phyloP scores from a whole-genome alignment of 1,140 invertebrate genomes.

The Phthorimaea operculella region DNA sequence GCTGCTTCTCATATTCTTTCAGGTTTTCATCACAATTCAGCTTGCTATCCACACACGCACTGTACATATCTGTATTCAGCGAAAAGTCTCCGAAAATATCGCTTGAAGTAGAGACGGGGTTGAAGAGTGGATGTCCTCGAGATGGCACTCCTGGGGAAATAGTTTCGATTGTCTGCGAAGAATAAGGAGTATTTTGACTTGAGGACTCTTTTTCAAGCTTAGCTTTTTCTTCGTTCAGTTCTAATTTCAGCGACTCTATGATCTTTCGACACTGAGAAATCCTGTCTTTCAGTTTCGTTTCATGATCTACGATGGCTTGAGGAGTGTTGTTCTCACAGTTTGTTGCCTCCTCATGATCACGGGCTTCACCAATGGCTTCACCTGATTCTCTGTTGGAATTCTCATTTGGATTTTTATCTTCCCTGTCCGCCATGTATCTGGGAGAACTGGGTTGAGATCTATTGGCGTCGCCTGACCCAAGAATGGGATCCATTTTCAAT shows the following conservation, averaged over 20 bases:
- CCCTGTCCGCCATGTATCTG: background rate
- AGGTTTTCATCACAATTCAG: conserved; percentile 50
- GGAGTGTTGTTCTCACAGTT: conserved; percentile 5
- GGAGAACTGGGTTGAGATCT: background rate
- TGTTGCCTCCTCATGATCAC: background rate
- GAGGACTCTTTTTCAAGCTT: conserved; percentile 38
- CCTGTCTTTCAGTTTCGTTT: conserved; percentile 40
- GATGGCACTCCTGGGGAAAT: background rate
- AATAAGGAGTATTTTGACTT: background rate
- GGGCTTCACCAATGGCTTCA: background rate
- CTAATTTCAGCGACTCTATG: conserved; percentile 46
- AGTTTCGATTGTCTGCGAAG: background rate
- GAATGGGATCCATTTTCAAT: background rate
- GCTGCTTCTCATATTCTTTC: conserved; percentile 59
- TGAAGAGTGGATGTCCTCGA: background rate
- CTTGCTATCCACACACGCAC: conserved; percentile 35
- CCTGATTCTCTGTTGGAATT: background rate
- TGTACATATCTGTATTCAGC: conserved; percentile 23
- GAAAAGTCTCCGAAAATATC: background rate
- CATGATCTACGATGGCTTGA: conserved; percentile 33
- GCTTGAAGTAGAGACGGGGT: conserved; percentile 1
- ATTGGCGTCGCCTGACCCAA: background rate
- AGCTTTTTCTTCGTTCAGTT: conserved; percentile 46
- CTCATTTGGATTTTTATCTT: background rate
- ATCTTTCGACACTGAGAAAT: conserved; percentile 46